Evolutionary conservation across 2,113 vertebrate species (phyloP), one percentile per base, ranked within the genome.

Genomic region (Cebus imitator): DNA sequence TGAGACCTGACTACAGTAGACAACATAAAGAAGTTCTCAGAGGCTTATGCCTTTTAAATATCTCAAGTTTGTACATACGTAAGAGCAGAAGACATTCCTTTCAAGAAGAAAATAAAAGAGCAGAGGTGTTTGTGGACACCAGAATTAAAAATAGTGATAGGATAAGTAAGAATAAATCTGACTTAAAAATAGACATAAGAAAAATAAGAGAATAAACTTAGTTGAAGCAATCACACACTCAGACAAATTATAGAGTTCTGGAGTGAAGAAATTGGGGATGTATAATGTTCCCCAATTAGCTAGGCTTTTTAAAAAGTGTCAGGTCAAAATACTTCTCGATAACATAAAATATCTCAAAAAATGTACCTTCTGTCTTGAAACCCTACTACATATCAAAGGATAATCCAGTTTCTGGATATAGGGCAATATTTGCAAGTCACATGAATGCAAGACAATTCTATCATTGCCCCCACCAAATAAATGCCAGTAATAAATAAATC

Each of bases 31-130:
- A 68, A 37, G 64, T 30, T 32, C 13, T 48, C 48, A 48, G 25
- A 70, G 70, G 5, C 11, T 78, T 94, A 20, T 72, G 57, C 43
- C 57, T 97, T 37, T 89, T 78, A 91, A 94, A 50, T 45, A 58
- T 17, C 43, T 57, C 61, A 84, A 52, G 23, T 45, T 70, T 73
- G 17, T 40, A 55, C 64, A 37, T 48, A 76, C 90, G 0, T 32
- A 64, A 79, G 30, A 58, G 57, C 92, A 58, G 13, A 97, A 83
- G 10, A 11, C 57, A 81, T 66, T 76, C 35, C 8, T 78, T 90
- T 91, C 72, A 76, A 91, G 32, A 94, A 92, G 50, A 95, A 91
- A 83, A 68, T 75, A 66, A 94, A 96, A 93, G 14, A 93, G 20
- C 27, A 93, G 32, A 80, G 13, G 20, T 66, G 6, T 83, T 85